phyloP scores from a whole-genome alignment of 2,888 invertebrate genomes.

The Tenthredo mesomela region DNA sequence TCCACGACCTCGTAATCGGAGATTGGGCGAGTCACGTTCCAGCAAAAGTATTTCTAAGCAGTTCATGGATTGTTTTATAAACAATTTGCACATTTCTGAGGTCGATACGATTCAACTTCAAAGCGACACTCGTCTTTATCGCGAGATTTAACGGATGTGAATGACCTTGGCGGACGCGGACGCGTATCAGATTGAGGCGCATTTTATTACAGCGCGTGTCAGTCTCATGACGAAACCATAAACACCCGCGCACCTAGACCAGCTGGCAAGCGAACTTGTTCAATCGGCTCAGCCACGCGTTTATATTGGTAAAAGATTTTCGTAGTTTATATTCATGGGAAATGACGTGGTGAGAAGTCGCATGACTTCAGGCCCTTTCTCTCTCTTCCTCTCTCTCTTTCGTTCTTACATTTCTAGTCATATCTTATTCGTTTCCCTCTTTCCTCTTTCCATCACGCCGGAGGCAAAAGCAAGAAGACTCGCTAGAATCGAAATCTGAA shows the following conservation, averaged over 20 bases:
- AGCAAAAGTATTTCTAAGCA: slow-evolving; percentile 47
- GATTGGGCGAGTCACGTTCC: slow-evolving; percentile 48
- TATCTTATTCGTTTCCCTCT: background rate
- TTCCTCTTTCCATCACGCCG: slow-evolving; percentile 20
- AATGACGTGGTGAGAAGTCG: slow-evolving; percentile 25
- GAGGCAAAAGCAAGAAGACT: slow-evolving; percentile 45
- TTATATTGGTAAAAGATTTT: background rate
- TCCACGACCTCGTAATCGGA: slow-evolving; percentile 39
- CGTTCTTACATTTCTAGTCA: background rate
- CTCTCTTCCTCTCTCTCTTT: background rate
- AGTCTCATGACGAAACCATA: background rate
- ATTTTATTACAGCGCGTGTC: slow-evolving; percentile 43
- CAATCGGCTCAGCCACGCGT: background rate
- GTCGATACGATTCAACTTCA: slow-evolving; percentile 16
- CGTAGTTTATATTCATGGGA: background rate
- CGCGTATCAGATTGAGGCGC: slow-evolving; percentile 20
- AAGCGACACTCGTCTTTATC: slow-evolving; percentile 26
- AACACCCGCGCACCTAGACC: slow-evolving; percentile 18
- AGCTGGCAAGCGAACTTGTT: background rate
- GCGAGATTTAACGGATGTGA: slow-evolving; percentile 41
- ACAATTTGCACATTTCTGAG: slow-evolving; percentile 48
- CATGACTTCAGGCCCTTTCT: slow-evolving; percentile 42
- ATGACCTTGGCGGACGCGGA: slow-evolving; percentile 32
- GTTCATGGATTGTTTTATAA: slow-evolving; percentile 48
- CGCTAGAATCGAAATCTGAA: slow-evolving; percentile 50